These are phyloP conservation scores for Nyctibius grandis DNA, from an alignment of 2,797 vertebrate species.

Conservation along the genomic window DNA sequence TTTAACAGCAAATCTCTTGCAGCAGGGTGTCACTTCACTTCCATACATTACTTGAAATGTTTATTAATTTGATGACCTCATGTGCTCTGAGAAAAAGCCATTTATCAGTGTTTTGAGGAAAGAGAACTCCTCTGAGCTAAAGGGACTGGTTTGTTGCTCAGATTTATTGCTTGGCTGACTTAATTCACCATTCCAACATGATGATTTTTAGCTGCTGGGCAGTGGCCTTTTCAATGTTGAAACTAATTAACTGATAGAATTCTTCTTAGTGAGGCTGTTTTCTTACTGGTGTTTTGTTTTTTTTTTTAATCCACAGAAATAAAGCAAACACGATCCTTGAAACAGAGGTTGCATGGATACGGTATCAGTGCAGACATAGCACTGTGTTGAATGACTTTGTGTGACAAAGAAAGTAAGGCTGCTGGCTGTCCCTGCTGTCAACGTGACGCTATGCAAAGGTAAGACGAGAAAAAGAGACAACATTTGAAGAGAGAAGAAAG, in stretches of 20 bases:
- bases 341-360: background rate
- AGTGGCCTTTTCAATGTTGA: conserved; percentile 40
- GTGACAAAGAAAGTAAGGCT: background rate
- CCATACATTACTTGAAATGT: conserved; percentile 48
- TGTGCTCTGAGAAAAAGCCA: conserved; percentile 13
- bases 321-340: background rate
- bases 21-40: conserved; percentile 47
- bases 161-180: conserved; percentile 61
- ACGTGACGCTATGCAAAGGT: background rate
- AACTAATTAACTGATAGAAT: conserved; percentile 52
- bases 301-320: background rate
- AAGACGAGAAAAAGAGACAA: background rate
- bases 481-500: background rate
- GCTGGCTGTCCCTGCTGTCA: background rate
- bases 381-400: background rate
- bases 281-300: background rate
- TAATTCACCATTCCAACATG: conserved; percentile 41
- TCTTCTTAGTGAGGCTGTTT: background rate
- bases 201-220: conserved; percentile 62
- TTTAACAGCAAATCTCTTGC: conserved; percentile 40
- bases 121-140: conserved; percentile 11
- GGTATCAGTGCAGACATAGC: background rate
- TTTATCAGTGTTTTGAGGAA: conserved; percentile 40
- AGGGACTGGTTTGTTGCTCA: conserved; percentile 43
- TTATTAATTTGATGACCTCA: conserved; percentile 59